Percentiles rank a stretch among this genome's conserved stretches.
phyloP scores from a whole-genome alignment of 2,888 invertebrate genomes.

The Tetramorium bicarinatum region DNA sequence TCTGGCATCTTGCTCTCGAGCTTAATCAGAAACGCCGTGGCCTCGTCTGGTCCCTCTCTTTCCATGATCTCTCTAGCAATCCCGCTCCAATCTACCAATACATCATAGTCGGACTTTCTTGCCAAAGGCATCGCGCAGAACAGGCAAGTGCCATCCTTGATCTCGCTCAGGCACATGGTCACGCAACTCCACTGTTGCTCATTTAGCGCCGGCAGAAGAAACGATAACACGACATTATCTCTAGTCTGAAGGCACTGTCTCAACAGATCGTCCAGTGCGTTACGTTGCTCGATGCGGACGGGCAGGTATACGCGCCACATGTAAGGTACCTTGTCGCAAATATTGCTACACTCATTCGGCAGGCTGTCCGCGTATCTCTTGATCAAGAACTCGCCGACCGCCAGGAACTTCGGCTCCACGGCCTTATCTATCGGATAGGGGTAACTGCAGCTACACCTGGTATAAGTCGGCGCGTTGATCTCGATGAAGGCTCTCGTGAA shows the following conservation, averaged over 20 bases:
- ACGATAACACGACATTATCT: conserved; percentile 88
- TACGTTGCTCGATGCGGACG: conserved; percentile 86
- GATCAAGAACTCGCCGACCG: conserved; percentile 88
- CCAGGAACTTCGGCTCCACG: conserved; percentile 87
- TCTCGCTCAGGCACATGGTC: conserved; percentile 87
- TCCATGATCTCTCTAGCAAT: conserved; percentile 89
- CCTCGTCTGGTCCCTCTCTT: conserved; percentile 88
- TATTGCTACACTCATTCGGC: conserved; percentile 87
- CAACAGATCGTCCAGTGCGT: conserved; percentile 86
- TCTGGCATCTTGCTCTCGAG: conserved; percentile 88
- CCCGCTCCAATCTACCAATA: conserved; percentile 89
- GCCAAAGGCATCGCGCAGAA: conserved; percentile 88
- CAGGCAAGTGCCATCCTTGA: conserved; percentile 88
- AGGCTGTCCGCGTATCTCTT: conserved; percentile 87
- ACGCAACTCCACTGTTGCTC: conserved; percentile 89
- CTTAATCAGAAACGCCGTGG: conserved; percentile 88
- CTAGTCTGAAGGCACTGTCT: conserved; percentile 89
- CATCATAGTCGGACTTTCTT: conserved; percentile 83
- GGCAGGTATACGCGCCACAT: conserved; percentile 89
- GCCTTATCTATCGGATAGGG: conserved; percentile 87
- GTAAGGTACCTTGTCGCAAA: conserved; percentile 89
- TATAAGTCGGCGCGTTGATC: conserved; percentile 87
- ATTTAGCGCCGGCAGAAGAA: conserved; percentile 88
- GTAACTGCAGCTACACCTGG: conserved; percentile 89
- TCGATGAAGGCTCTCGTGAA: conserved; percentile 88